Conservation (phyloP, 2,888 invertebrate species). For the Orthosia gothica region DNA sequence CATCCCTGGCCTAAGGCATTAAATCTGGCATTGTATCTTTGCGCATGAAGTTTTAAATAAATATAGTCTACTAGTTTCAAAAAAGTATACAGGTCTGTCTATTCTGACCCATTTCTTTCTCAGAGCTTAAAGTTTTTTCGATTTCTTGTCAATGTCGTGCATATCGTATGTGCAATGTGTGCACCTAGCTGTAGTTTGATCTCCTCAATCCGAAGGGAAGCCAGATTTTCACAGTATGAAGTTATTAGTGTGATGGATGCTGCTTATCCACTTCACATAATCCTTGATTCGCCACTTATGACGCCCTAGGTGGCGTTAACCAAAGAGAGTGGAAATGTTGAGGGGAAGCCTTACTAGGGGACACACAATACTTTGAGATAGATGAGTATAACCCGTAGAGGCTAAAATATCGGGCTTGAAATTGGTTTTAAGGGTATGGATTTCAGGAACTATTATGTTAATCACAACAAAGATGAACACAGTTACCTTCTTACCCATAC, state of each 20-base stretch:
- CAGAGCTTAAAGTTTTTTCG: neutral
- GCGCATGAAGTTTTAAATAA: no score
- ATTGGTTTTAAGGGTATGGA: neutral
- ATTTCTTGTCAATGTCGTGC: neutral
- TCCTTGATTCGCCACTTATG: slow-evolving; percentile 44
- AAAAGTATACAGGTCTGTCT: neutral
- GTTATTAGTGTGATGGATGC: slow-evolving; percentile 47
- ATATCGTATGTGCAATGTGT: no score
- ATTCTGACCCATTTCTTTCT: neutral
- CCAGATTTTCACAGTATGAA: slow-evolving; percentile 35
- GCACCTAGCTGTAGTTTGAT: slow-evolving; percentile 19
- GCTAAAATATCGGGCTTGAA: neutral
- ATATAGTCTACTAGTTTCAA: no score
- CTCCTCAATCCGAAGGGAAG: neutral
- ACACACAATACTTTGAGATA: neutral
- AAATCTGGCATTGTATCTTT: no score
- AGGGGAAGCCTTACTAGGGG: slow-evolving; percentile 30
- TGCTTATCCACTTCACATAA: slow-evolving; percentile 50
- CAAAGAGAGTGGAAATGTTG: slow-evolving; percentile 18
- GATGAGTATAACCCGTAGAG: neutral
- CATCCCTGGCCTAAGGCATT: no score
- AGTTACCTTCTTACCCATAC: no score
- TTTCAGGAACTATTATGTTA: neutral
- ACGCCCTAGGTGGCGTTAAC: slow-evolving; percentile 44
- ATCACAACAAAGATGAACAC: neutral